A percentile compares a stretch with the other conserved stretches of the same genome.
Evolutionary conservation across 2,113 vertebrate species (phyloP).

Genomic region (Elephas maximus): DNA sequence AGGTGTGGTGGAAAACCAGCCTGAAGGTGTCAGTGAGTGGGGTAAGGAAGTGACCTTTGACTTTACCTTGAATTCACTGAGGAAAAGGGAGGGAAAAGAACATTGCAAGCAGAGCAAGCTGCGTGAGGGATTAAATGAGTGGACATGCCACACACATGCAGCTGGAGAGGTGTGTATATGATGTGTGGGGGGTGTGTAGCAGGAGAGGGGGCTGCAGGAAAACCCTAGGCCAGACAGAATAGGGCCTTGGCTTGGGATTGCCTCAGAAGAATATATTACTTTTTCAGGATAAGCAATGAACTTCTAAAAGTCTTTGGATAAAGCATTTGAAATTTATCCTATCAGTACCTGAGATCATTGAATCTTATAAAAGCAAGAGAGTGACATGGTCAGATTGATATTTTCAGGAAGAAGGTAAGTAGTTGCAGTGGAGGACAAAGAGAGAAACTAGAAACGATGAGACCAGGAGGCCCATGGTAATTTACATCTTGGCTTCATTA

Average conservation of each 20-base stretch:
- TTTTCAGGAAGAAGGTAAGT: not conserved
- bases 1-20: not conserved
- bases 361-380: constrained; percentile 14
- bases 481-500: not conserved
- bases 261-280: not conserved
- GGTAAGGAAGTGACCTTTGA: not conserved
- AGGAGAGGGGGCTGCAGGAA: not conserved
- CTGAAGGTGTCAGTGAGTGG: not conserved
- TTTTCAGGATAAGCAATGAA: constrained; percentile 3
- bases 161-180: not conserved
- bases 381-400: not conserved
- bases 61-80: not conserved
- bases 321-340: not conserved
- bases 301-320: not conserved
- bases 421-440: not conserved
- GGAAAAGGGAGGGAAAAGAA: not conserved
- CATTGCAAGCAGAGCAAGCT: not conserved
- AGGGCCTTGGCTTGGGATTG: not conserved
- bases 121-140: not conserved
- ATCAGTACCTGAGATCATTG: not conserved
- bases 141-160: not conserved
- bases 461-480: not conserved
- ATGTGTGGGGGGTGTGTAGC: not conserved
- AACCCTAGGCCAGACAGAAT: not conserved
- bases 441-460: not conserved